Evolutionary conservation across 2,888 invertebrate genomes (phyloP).

Genomic region (Drosophila buzzatii): DNA sequence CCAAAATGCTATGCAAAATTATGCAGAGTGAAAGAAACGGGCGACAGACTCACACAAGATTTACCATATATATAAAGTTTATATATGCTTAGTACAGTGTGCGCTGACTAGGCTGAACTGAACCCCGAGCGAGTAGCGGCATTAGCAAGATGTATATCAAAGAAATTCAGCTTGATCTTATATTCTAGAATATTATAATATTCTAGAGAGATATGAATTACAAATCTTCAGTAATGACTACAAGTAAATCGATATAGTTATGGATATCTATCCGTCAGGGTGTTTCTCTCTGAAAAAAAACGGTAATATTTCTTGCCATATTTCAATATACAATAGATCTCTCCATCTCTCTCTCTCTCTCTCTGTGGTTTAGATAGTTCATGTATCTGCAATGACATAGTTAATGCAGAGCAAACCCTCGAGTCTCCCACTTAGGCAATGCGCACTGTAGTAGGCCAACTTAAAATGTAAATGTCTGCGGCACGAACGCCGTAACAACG

Average conservation of each 20-base stretch:
- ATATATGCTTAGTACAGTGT: slow-evolving; percentile 58
- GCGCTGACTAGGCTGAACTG: slow-evolving; percentile 25
- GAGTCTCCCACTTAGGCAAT: slow-evolving; percentile 16
- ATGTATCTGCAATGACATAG: background rate
- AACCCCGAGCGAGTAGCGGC: background rate
- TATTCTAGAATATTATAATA: too few species aligned
- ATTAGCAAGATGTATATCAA: too few species aligned
- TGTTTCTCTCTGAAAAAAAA: too few species aligned
- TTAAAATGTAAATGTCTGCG: slow-evolving; percentile 61
- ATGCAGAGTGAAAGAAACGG: slow-evolving; percentile 80
- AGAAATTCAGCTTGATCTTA: too few species aligned
- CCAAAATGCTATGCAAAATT: slow-evolving; percentile 78
- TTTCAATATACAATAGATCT: background rate
- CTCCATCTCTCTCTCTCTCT: background rate
- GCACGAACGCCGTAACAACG: slow-evolving; percentile 55
- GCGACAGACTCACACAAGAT: slow-evolving; percentile 63
- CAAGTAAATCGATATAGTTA: background rate
- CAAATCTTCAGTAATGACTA: background rate
- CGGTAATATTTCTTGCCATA: background rate
- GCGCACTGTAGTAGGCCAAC: slow-evolving; percentile 49
- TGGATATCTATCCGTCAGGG: too few species aligned
- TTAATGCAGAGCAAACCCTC: too few species aligned
- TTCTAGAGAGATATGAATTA: too few species aligned
- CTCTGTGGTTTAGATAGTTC: background rate
- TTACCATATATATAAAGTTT: slow-evolving; percentile 56